These are phyloP conservation scores for Heterochromis multidens DNA, from an alignment of 2,113 vertebrate species.

Conservation along the genomic window DNA sequence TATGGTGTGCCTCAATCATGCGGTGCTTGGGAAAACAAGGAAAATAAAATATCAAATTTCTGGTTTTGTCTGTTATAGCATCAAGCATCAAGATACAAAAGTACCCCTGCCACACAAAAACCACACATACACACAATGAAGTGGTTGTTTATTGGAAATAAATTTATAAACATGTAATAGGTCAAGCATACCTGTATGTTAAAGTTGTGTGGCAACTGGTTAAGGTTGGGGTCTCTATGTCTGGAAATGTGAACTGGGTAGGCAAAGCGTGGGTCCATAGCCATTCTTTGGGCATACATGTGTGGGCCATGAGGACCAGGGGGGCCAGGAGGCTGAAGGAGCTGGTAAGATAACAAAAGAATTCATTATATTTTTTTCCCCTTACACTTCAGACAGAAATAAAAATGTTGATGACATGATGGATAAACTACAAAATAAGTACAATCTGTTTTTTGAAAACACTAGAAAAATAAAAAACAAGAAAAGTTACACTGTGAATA, in stretches of 20 bases:
- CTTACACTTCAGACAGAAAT: neutral
- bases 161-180: neutral
- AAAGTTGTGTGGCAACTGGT: slow-evolving; percentile 75
- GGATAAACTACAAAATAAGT: neutral
- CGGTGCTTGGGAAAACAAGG: slow-evolving; percentile 66
- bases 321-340: slow-evolving; percentile 68
- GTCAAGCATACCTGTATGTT: slow-evolving; percentile 81
- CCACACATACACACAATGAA: neutral
- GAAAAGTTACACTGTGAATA: neutral
- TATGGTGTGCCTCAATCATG: slow-evolving; percentile 76
- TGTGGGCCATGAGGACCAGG: slow-evolving; percentile 72
- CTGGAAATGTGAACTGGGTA: slow-evolving; percentile 80
- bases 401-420: neutral
- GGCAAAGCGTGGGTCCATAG: slow-evolving; percentile 77
- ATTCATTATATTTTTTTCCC: neutral
- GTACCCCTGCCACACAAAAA: neutral
- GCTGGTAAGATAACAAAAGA: slow-evolving; percentile 14
- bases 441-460: neutral
- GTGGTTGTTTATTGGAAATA: neutral
- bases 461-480: neutral
- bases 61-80: neutral
- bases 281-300: slow-evolving; percentile 77
- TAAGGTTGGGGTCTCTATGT: slow-evolving; percentile 79
- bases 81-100: neutral
- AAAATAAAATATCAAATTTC: neutral